Percentiles rank a stretch among this genome's conserved stretches.
Conservation (phyloP, 2,888 invertebrate genomes). For the Eilema caniola region DNA sequence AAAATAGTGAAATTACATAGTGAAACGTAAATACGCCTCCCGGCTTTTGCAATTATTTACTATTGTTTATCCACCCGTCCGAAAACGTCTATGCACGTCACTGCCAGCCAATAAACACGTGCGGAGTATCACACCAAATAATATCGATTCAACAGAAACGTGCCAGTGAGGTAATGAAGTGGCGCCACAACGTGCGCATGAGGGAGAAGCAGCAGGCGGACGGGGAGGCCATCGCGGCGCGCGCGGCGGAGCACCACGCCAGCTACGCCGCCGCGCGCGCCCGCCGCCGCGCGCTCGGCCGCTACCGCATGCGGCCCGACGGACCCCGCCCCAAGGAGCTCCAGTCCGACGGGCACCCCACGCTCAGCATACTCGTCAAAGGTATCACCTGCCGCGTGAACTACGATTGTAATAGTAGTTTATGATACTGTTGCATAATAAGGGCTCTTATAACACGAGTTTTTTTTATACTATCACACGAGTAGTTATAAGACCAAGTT, state of each 20-base stretch:
- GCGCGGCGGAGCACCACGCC: conserved; percentile 88
- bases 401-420: no score
- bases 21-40: no score
- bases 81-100: no score
- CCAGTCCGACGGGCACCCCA: conserved; percentile 80
- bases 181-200: conserved; percentile 88
- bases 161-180: conserved; percentile 89
- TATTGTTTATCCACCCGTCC: no score
- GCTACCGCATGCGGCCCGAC: conserved; percentile 79
- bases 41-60: no score
- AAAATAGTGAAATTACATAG: no score
- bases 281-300: conserved; percentile 88
- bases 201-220: conserved; percentile 89
- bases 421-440: no score
- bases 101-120: no score
- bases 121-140: not conserved
- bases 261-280: conserved; percentile 89
- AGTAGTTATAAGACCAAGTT: no score
- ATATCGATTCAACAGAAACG: conserved; percentile 82
- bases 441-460: no score
- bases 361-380: conserved; percentile 89
- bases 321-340: conserved; percentile 87
- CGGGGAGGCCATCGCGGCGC: conserved; percentile 87
- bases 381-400: no score
- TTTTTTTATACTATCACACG: no score